Percentiles rank a stretch among this genome's conserved stretches.
Conservation (phyloP, 1,140 invertebrate species). For the Charaxes varanes region DNA sequence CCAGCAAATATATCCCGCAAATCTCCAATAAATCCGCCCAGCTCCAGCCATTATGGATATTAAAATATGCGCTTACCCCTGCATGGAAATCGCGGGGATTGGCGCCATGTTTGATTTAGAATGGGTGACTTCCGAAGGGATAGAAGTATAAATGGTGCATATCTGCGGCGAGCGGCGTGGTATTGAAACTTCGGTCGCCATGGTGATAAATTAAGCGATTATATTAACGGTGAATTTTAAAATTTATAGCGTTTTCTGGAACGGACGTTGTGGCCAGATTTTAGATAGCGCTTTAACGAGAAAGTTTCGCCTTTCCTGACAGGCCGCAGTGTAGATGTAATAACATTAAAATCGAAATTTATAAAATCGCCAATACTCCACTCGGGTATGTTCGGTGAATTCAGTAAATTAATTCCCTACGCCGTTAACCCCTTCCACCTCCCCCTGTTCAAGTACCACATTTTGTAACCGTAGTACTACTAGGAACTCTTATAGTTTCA, state of each 20-base stretch:
- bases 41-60: conserved; percentile 45
- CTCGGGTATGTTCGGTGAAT: too few relatives aligned
- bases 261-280: conserved; percentile 2
- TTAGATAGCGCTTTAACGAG: background rate
- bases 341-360: too few relatives aligned
- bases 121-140: conserved; percentile 53
- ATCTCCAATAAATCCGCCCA: conserved; percentile 38
- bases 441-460: too few relatives aligned
- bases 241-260: conserved; percentile 9
- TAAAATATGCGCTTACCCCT: conserved; percentile 53
- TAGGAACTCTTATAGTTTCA: too few relatives aligned
- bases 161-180: conserved; percentile 39
- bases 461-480: too few relatives aligned
- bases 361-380: too few relatives aligned
- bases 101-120: conserved; percentile 60
- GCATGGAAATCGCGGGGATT: conserved; percentile 39
- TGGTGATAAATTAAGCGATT: conserved; percentile 40
- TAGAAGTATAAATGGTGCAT: conserved; percentile 42
- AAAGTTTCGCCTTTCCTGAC: background rate
- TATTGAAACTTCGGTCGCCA: conserved; percentile 39
- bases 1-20: conserved; percentile 15
- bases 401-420: too few relatives aligned
- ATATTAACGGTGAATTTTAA: conserved; percentile 18
- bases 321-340: too few relatives aligned
- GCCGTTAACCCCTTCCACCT: too few relatives aligned